phyloP scores from a whole-genome alignment of 2,113 vertebrate species.

The Rhabdomys dilectus region DNA sequence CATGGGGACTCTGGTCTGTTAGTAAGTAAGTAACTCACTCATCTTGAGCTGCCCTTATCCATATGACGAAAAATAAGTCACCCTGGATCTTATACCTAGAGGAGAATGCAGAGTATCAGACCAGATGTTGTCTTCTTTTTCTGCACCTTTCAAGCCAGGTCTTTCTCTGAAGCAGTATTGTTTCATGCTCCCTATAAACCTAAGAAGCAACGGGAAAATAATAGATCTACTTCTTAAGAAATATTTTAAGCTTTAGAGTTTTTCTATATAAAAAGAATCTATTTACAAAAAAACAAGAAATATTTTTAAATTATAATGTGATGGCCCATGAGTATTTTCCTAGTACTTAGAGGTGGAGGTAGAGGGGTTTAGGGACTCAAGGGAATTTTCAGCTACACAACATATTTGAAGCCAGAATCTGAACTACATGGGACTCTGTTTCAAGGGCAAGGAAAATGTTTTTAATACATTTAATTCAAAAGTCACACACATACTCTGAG shows the following conservation, averaged over 20 bases:
- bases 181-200: not conserved
- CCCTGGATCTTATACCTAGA: not conserved
- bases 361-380: not conserved
- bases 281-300: no score
- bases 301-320: no score
- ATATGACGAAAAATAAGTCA: not conserved
- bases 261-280: no score
- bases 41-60: not conserved
- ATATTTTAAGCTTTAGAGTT: not conserved
- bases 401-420: not conserved
- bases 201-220: not conserved
- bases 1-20: not conserved
- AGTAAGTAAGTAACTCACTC: not conserved
- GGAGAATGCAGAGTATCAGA: not conserved
- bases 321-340: not conserved
- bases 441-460: not conserved
- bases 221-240: not conserved
- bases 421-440: not conserved
- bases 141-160: accelerated
- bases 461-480: not conserved
- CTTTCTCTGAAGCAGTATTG: not conserved
- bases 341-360: not conserved
- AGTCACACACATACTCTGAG: not conserved
- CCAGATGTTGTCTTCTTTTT: not conserved
- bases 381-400: not conserved